phyloP scores from a whole-genome alignment of 2,888 invertebrate genomes.

The Habrosyne pyritoides region DNA sequence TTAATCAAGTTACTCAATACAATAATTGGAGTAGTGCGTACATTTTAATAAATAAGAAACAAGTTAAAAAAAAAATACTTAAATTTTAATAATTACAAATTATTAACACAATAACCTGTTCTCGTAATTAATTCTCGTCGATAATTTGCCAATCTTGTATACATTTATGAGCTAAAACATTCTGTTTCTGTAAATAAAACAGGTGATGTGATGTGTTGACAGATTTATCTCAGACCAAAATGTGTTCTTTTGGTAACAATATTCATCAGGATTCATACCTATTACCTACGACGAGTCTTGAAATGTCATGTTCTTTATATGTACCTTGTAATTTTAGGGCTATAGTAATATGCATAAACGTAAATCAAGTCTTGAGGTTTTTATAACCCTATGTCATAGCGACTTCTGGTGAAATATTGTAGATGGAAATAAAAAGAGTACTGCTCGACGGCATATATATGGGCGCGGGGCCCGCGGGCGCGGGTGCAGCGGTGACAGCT shows the following conservation, averaged over 20 bases:
- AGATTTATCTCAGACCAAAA: not conserved
- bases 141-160: not conserved
- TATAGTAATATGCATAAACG: no score
- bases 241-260: not conserved
- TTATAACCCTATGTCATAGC: not conserved
- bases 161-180: not conserved
- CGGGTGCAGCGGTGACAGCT: constrained; percentile 43
- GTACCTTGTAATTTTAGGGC: no score
- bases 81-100: constrained; percentile 17
- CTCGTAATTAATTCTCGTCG: not conserved
- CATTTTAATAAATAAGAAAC: not conserved
- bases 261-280: no score
- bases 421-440: no score
- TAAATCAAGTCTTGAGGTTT: no score
- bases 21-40: no score
- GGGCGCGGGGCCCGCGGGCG: not conserved
- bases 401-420: not conserved
- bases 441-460: not conserved
- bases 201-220: not conserved
- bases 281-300: no score
- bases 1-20: no score
- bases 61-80: not conserved
- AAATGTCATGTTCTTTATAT: no score
- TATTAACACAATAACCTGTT: constrained; percentile 19
- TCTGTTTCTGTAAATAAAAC: not conserved